Evolutionary conservation across 2,888 invertebrate species (phyloP), one percentile per base, ranked within the genome.

Genomic region (Bedellia somnulentella): DNA sequence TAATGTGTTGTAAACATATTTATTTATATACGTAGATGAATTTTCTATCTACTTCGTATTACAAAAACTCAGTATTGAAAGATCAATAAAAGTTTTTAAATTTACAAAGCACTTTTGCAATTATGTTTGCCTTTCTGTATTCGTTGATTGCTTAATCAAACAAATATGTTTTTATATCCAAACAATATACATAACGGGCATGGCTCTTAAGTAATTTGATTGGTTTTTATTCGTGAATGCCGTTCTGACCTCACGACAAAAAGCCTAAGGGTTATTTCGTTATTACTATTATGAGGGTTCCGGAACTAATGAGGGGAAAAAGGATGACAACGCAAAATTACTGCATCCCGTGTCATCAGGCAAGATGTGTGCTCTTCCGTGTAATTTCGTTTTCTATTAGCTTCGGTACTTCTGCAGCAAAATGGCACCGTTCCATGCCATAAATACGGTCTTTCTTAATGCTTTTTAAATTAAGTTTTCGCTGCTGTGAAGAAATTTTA

Each of bases 361-460:
- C n/a, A n/a, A 27, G 27, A 9, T 15, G 27, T 27, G 27, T 12
- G 27, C 27, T 27, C 17, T 27, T 27, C 17, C 27, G 27, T 27
- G 27, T 27, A 27, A 27, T 27, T 17, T 12, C 27, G 15, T 27
- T 27, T 27, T 27, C 27, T 27, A 17, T 27, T 27, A 27, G 27
- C 27, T 12, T 13, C 12, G 16, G 10, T 5, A 10, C n/a, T 26
- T 10, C 14, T 11, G 13, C 15, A 10, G n/a, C 11, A 26, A 26
- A 26, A 26, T 26, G 26, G 26, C 26, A n/a, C n/a, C 26, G 26
- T 26, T 4, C 26, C 26, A 26, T 14, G n/a, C 15, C 14, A 15
- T 26, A 26, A 26, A 14, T 26, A 15, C 9, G 10, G 11, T 2
- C n/a, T 12, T 24, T 14, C 13, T 13, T 24, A 13, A 13, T n/a